phyloP scores from a whole-genome alignment of 2,888 invertebrate species.

The Chrysolina oricalcia region DNA sequence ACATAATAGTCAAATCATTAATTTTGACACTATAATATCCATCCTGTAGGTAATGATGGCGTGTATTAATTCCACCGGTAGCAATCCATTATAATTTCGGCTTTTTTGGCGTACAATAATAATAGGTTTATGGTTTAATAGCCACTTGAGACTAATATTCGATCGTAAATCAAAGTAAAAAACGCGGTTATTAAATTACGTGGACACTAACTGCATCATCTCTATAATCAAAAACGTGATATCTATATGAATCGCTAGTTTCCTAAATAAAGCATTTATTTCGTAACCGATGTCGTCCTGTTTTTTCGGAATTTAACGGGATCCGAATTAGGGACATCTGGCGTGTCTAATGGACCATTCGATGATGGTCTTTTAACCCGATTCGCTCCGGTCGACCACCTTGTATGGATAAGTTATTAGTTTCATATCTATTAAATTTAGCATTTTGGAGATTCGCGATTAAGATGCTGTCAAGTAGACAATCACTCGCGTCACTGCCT shows the following conservation, averaged over 20 bases:
- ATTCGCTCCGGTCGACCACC: slow-evolving; percentile 20
- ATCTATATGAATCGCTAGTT: slow-evolving; percentile 8
- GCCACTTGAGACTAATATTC: slow-evolving; percentile 19
- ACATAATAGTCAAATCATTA: slow-evolving; percentile 6
- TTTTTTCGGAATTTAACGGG: slow-evolving; percentile 21
- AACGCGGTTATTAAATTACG: slow-evolving; percentile 17
- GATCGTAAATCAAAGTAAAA: slow-evolving; percentile 21
- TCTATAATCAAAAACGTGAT: slow-evolving; percentile 18
- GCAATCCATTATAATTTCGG: slow-evolving; percentile 15
- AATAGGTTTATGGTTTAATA: slow-evolving; percentile 20
- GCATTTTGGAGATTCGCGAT: not conserved
- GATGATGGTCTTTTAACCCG: slow-evolving; percentile 13
- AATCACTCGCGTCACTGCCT: not conserved
- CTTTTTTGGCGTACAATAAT: slow-evolving; percentile 3
- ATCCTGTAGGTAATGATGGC: not conserved
- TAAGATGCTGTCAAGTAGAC: not conserved
- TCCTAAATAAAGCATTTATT: slow-evolving; percentile 15
- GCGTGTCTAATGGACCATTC: slow-evolving; percentile 24
- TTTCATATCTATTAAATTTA: not conserved
- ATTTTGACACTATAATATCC: slow-evolving; percentile 12
- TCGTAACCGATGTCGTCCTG: slow-evolving; percentile 18
- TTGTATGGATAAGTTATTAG: slow-evolving; percentile 11
- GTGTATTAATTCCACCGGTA: slow-evolving; percentile 11
- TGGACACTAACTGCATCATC: slow-evolving; percentile 17
- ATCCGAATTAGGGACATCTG: slow-evolving; percentile 9